phyloP scores from a whole-genome alignment of 2,797 vertebrate genomes.

The Lepilemur ruficaudatus region DNA sequence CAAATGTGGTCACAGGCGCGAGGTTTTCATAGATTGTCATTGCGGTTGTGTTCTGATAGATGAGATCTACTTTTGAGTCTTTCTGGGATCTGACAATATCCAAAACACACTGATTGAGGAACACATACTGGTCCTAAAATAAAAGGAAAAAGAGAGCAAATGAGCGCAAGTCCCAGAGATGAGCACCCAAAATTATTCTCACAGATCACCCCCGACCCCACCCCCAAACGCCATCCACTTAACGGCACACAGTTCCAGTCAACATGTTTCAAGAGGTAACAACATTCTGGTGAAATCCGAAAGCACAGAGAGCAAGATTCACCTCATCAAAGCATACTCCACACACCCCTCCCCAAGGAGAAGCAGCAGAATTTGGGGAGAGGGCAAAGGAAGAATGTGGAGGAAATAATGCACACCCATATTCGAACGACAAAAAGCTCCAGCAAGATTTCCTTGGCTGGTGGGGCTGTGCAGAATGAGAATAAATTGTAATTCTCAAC shows the following conservation, averaged over 20 bases:
- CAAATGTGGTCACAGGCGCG: constrained; percentile 76
- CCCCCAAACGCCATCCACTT: not conserved
- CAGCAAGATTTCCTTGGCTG: not conserved
- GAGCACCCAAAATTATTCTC: not conserved
- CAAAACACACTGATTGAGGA: constrained; percentile 95
- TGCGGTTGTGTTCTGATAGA: constrained; percentile 94
- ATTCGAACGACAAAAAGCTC: not conserved
- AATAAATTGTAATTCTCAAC: not conserved
- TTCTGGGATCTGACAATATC: constrained; percentile 94
- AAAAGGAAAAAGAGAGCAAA: not conserved
- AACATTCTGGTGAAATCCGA: not conserved
- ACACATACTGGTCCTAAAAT: constrained; percentile 95
- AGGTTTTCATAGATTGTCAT: constrained; percentile 93
- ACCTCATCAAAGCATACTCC: fast-evolving
- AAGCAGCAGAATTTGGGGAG: not conserved
- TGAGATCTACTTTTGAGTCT: constrained; percentile 89
- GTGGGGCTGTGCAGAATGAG: not conserved
- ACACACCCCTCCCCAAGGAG: not conserved
- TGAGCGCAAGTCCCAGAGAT: not conserved
- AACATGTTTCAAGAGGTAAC: fast-evolving
- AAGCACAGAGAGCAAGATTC: not conserved
- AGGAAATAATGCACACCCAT: fast-evolving
- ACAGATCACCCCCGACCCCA: not conserved
- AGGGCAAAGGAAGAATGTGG: not conserved
- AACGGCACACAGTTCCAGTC: not conserved